These are phyloP conservation scores for Danio tinwini DNA, from an alignment of 2,797 vertebrate genomes.

Conservation along the genomic window DNA sequence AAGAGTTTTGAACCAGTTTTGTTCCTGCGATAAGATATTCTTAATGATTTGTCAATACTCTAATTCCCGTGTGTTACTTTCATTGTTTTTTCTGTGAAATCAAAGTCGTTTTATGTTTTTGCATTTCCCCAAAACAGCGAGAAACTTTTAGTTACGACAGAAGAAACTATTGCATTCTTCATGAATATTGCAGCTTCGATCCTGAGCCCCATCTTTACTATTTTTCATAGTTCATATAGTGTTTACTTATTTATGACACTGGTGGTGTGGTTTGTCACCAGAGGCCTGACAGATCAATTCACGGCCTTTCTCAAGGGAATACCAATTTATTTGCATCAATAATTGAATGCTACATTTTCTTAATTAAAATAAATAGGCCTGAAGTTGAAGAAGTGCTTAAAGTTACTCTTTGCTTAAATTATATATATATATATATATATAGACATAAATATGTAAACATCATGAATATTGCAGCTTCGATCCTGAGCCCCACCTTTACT, in stretches of 20 bases:
- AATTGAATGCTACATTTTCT: slow-evolving; percentile 42
- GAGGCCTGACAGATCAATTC: slow-evolving; percentile 71
- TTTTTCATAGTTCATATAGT: slow-evolving; percentile 70
- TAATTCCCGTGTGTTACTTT: background rate
- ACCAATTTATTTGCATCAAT: slow-evolving; percentile 43
- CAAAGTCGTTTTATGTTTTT: background rate
- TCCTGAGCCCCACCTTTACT: too few relatives aligned
- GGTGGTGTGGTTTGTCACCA: slow-evolving; percentile 71
- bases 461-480: too few relatives aligned
- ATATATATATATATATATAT: too few relatives aligned
- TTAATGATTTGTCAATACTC: background rate
- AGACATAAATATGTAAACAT: too few relatives aligned
- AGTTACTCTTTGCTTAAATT: background rate
- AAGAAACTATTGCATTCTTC: slow-evolving; percentile 46
- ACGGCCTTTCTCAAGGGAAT: slow-evolving; percentile 48
- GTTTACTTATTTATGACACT: slow-evolving; percentile 73
- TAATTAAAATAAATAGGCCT: slow-evolving; percentile 10
- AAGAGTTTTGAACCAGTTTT: background rate
- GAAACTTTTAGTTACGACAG: slow-evolving; percentile 64
- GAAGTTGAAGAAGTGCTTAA: background rate
- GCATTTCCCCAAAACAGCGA: slow-evolving; percentile 65
- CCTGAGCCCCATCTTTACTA: slow-evolving; percentile 67
- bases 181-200: slow-evolving; percentile 68
- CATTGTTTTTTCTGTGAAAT: background rate
- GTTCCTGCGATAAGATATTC: background rate